Conservation (phyloP, 2,888 invertebrate species). For the Leptopilina drosophilae region DNA sequence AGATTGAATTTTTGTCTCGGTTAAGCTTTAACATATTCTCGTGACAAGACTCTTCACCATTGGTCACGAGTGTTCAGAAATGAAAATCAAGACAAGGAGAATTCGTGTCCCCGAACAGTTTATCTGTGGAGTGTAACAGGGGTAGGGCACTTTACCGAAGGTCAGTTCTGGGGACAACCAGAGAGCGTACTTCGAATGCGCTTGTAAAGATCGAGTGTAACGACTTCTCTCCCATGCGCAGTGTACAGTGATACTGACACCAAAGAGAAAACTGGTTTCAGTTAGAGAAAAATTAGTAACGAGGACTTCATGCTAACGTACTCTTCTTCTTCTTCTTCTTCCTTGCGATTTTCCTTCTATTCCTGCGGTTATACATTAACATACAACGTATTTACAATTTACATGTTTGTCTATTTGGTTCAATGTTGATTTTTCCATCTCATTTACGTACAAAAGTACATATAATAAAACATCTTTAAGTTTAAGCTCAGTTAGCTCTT, state of each 20-base stretch:
- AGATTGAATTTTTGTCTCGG: background rate
- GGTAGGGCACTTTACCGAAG: conserved; percentile 56
- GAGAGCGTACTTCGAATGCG: conserved; percentile 53
- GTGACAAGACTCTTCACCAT: conserved; percentile 55
- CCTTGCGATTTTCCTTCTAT: conserved; percentile 42
- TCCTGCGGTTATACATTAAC: conserved; percentile 39
- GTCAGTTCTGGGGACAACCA: conserved; percentile 49
- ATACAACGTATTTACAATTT: conserved; percentile 37
- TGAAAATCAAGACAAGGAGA: conserved; percentile 58
- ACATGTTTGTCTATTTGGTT: conserved; percentile 27
- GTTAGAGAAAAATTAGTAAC: conserved; percentile 59
- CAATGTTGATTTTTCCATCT: background rate
- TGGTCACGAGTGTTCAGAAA: conserved; percentile 56
- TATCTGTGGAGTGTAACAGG: conserved; percentile 49
- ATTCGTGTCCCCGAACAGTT: conserved; percentile 54
- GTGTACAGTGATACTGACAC: conserved; percentile 46
- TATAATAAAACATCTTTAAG: background rate
- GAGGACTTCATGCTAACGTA: conserved; percentile 62
- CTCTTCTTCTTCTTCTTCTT: conserved; percentile 12
- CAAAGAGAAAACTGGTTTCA: conserved; percentile 59
- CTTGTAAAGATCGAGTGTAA: conserved; percentile 54
- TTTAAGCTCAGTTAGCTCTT: background rate
- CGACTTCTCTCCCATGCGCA: conserved; percentile 58
- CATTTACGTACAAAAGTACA: conserved; percentile 27
- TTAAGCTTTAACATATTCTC: conserved; percentile 48